Conservation (phyloP, 1,140 invertebrate species). For the Vanessa tameamea region DNA sequence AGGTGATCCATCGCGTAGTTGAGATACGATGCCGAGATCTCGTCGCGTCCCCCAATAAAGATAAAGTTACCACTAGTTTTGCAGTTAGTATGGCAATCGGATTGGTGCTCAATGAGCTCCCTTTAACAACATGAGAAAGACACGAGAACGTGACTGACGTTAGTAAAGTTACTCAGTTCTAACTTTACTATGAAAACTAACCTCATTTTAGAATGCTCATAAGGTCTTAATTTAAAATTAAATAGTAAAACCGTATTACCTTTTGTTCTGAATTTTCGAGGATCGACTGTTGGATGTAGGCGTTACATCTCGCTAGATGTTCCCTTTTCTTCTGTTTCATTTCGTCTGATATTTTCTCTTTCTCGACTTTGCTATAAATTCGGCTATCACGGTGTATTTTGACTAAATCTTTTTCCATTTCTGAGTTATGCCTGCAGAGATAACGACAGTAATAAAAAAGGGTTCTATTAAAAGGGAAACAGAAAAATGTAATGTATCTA, state of each 20-base stretch:
- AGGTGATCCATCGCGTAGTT: too few relatives aligned
- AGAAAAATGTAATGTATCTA: neutral
- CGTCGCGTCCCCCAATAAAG: too few relatives aligned
- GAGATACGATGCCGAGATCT: too few relatives aligned
- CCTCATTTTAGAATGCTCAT: too few relatives aligned
- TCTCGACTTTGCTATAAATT: constrained; percentile 74
- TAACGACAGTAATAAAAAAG: constrained; percentile 16
- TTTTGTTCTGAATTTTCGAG: constrained; percentile 4
- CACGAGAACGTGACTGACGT: too few relatives aligned
- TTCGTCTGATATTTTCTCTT: constrained; percentile 59
- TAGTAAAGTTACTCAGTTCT: too few relatives aligned
- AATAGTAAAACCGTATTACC: neutral
- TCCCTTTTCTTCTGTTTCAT: constrained; percentile 66
- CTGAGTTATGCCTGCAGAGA: constrained; percentile 83
- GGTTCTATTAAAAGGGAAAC: neutral
- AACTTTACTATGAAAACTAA: too few relatives aligned
- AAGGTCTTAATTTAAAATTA: too few relatives aligned
- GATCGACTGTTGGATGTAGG: constrained; percentile 47
- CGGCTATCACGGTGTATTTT: constrained; percentile 84
- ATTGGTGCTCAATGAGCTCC: too few relatives aligned
- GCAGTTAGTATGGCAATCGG: too few relatives aligned
- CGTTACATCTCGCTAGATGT: constrained; percentile 64
- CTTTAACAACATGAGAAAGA: too few relatives aligned
- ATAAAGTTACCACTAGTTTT: too few relatives aligned
- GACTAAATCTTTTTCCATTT: constrained; percentile 88